A percentile compares a stretch with the other conserved stretches of the same genome.
Conservation (phyloP, 2,797 vertebrate genomes). For the Poeciliopsis infans region DNA sequence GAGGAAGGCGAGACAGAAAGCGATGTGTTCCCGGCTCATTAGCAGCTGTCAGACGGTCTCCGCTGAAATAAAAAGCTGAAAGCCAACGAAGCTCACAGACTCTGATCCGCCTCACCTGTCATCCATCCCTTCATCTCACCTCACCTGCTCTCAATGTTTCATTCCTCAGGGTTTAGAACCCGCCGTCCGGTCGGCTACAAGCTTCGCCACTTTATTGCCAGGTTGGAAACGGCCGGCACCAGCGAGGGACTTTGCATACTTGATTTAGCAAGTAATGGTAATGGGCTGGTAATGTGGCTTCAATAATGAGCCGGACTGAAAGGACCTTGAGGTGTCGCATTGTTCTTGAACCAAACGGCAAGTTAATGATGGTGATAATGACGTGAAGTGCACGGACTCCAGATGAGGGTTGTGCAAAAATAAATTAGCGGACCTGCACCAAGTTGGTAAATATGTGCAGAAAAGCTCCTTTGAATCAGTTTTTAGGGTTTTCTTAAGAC, state of each 20-base stretch:
- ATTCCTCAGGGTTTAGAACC: conserved; percentile 25
- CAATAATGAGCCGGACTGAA: conserved; percentile 22
- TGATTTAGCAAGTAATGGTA: conserved; percentile 15
- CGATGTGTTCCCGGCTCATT: conserved; percentile 42
- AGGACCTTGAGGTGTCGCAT: conserved; percentile 54
- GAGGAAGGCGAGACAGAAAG: conserved; percentile 9
- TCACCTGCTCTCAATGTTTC: neutral
- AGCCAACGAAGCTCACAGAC: conserved; percentile 15
- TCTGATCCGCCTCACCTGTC: conserved; percentile 29
- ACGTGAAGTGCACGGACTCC: conserved; percentile 16
- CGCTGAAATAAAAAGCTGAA: conserved; percentile 30
- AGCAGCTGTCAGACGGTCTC: conserved; percentile 41
- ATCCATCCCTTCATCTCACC: conserved; percentile 6
- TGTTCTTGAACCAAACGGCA: conserved; percentile 54
- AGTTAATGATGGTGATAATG: conserved; percentile 63
- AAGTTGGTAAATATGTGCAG: neutral
- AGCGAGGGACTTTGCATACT: conserved; percentile 5
- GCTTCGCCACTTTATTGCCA: neutral
- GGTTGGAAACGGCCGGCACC: neutral
- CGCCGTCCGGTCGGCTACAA: neutral
- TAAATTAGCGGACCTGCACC: neutral
- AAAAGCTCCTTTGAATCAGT: neutral
- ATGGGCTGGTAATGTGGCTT: conserved; percentile 7
- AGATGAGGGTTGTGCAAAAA: conserved; percentile 19
- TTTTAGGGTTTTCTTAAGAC: neutral